phyloP scores from a whole-genome alignment of 2,113 vertebrate species.

The Oncorhynchus gorbuscha region DNA sequence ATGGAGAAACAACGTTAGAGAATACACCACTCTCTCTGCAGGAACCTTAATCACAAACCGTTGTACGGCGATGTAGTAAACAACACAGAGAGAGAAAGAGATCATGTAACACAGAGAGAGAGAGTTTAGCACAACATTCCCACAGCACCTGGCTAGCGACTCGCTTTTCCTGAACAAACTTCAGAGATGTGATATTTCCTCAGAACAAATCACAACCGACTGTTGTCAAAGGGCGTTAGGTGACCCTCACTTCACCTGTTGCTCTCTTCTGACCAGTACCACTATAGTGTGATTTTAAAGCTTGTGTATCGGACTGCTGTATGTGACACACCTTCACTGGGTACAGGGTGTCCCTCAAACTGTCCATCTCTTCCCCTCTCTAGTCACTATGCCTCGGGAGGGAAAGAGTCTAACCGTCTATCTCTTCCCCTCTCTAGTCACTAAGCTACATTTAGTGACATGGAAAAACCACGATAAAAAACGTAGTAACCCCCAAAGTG shows the following conservation, averaged over 20 bases:
- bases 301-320: constrained; percentile 9
- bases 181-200: constrained; percentile 13
- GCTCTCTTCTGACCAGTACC: background rate
- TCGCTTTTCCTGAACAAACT: constrained; percentile 36
- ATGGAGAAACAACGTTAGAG: constrained; percentile 17
- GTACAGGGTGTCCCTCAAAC: constrained; percentile 51
- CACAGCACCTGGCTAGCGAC: constrained; percentile 37
- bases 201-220: constrained; percentile 23
- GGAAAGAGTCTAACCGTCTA: constrained; percentile 25
- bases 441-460: constrained; percentile 52
- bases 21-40: background rate
- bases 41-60: background rate
- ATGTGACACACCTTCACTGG: constrained; percentile 52
- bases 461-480: constrained; percentile 44
- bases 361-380: constrained; percentile 30
- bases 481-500: background rate
- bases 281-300: background rate
- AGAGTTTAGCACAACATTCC: constrained; percentile 60
- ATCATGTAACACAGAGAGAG: background rate
- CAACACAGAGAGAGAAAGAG: constrained; percentile 37
- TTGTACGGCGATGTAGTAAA: constrained; percentile 24
- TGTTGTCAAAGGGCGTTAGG: background rate
- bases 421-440: constrained; percentile 49
- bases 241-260: constrained; percentile 2
- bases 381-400: no score